Base-by-base conservation (phyloP, 2,113 vertebrate species). In the Donacobius atricapilla region DNA sequence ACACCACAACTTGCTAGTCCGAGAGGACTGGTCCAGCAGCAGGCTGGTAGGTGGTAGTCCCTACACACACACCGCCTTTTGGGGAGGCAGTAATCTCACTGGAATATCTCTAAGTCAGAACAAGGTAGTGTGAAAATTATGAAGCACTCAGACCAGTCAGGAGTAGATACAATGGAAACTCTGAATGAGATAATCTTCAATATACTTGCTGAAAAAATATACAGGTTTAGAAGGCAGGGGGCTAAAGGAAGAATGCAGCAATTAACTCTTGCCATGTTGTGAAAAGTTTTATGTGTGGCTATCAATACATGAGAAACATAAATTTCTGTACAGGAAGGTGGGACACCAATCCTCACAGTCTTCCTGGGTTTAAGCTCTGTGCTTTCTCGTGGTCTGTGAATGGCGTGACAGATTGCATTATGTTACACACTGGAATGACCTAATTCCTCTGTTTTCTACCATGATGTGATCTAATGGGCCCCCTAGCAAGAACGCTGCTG, bases 371-470 rank as follows among this genome's bases (percentile, higher is more conserved):
- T 47, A 93, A 83, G 57, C 66, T 72, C 23, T 25, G 54, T 50
- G 91, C 28, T 71, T 61, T 78, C 79, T 69, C 13, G 33, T 70
- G 50, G 60, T 87, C 64, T 93, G 60, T 76, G 85, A 89, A 92
- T 27, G 48, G 42, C 75, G 83, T 68, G 80, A 95, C 87, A 83
- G 58, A 86, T 80, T 90, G 50, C 27, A 31, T 92, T 70, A 83
- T 3, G 7, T 77, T 86, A 42, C 47, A 79, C 64, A 35, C 47
- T 84, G 61, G 51, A 94, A 86, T 1, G 2, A 93, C 61, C 78
- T 86, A 68, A 94, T 96, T 96, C 77, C 84, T 87, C 57, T 63
- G 17, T 72, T 93, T 93, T 76, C 89, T 90, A 56, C 72, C 61
- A 63, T 33, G 73, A 66, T 70, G 61, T 61, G 75, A 88, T 82